Base-by-base conservation (phyloP, 2,113 vertebrate species). In the Lates calcarifer region DNA sequence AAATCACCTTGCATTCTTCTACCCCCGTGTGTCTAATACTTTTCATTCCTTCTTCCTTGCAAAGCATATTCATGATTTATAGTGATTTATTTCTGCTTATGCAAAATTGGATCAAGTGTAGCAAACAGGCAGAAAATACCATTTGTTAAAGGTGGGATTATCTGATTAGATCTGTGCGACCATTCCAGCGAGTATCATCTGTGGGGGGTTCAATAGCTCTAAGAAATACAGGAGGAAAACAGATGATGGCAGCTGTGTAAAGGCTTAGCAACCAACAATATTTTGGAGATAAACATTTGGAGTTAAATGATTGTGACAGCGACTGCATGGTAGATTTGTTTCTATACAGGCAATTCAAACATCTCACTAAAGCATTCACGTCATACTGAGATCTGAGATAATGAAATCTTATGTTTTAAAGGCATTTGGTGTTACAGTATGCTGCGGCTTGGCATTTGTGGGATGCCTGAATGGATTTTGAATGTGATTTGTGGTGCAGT, bases 231-330 rank as follows among this genome's bases (percentile, higher is more conserved):
- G 33, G 12, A 39, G 24, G 45, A 29, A 62, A 73, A 81, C 51
- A 57, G 51, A 86, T 74, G 70, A 64, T 29, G 45, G 65, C 47
- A 9, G 69, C 43, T 26, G 37, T 45, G n/a, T 29, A 10, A 29
- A 67, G 41, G 43, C 86, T 74, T 80, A 86, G 83, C 86, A 88
- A 86, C 85, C 53, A 3, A 2, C 12, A 62, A 26, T 86, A 77
- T 84, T 90, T 86, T 83, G 83, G 75, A 88, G 74, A 81, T 62
- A 82, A 87, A 89, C 89, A 80, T 13, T n/a, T 20, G 57, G 15
- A 66, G 76, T 71, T 66, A n/a, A 33, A 80, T 35, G 60, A 64
- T 39, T 22, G 53, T 35, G 60, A 72, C 63, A n/a, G 39, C 24
- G 18, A 74, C 69, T 29, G 35, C 29, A 2, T 13, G 65, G 64